A percentile compares a stretch with the other conserved stretches of the same genome.
Evolutionary conservation across 2,888 invertebrate species (phyloP).

Genomic region (Nowickia ferox): DNA sequence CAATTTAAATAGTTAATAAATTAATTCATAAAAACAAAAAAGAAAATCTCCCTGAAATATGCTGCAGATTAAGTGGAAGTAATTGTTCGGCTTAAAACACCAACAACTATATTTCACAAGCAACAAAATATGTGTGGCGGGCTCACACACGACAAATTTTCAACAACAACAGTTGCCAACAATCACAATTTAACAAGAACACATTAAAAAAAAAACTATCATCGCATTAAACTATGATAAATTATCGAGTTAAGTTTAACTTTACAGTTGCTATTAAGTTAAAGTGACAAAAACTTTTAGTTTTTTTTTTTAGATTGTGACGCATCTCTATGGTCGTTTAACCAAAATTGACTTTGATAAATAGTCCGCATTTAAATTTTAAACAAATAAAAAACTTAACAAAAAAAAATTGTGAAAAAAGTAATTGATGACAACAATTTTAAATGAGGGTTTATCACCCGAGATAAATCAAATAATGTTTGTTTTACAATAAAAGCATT

Average conservation of each 20-base stretch:
- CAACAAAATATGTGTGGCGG: background rate
- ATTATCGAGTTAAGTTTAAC: conserved; percentile 50
- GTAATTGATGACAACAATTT: conserved; percentile 45
- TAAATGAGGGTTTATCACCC: conserved; percentile 4
- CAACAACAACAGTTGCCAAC: conserved; percentile 1
- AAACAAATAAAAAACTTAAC: background rate
- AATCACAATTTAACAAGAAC: conserved; percentile 24
- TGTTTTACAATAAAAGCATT: background rate
- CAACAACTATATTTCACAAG: background rate
- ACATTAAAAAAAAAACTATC: background rate
- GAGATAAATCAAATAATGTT: background rate
- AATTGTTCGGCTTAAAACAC: conserved; percentile 2
- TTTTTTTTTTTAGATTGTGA: conserved; percentile 28
- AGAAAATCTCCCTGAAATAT: background rate
- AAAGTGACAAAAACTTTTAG: conserved; percentile 33
- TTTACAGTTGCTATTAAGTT: conserved; percentile 46
- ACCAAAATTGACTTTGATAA: conserved; percentile 53
- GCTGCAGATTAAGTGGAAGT: background rate
- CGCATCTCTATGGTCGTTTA: conserved; percentile 48
- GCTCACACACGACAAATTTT: background rate
- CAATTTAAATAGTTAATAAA: conserved; percentile 5
- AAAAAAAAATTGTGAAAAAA: background rate
- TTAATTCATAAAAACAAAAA: background rate
- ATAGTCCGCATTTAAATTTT: conserved; percentile 38
- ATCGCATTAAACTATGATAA: conserved; percentile 39